Evolutionary conservation across 1,140 invertebrate genomes (phyloP), one percentile per base, ranked within the genome.

Genomic region (Eulimnadia texana): DNA sequence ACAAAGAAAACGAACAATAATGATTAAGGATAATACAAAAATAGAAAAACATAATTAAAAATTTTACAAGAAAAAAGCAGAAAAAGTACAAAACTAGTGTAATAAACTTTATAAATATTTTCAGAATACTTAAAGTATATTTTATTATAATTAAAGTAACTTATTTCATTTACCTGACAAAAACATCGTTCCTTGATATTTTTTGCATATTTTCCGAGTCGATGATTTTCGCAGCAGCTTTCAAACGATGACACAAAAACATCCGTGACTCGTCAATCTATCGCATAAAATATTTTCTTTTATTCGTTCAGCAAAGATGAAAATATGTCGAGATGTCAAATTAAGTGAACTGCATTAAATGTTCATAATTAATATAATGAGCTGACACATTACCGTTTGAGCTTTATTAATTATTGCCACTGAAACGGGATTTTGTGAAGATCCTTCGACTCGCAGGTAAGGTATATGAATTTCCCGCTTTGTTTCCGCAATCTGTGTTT

Each of bases 391-490:
- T n/a, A 54, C 60, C 33, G 51, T 61, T 11, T 27, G 50, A 0
- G 79, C 76, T 6, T 80, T 79, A 71, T 88, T 88, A 1, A 90
- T 79, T 22, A 83, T 75, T 59, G 75, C 72, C 63, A 88, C 84
- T 23, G 78, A 81, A 1, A 82, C 69, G 0, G 85, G 85, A 59
- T 79, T 82, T 58, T 82, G 81, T 54, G 81, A 77, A 3, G 80
- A 78, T 1, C 84, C 85, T 61, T 80, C 80, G 49, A 89, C 79
- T 67, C 85, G 80, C 58, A 91, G 78, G 65, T 71, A 75, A n/a
- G 74, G 75, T n/a, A n/a, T n/a, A n/a, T n/a, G n/a, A n/a, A n/a
- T n/a, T n/a, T n/a, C n/a, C 16, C 20, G 24, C 1, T 27, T 23
- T 3, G 28, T 22, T 25, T 63, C 50, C n/a, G 29, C 49, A 2